Evolutionary conservation across 2,113 vertebrate genomes (phyloP), one percentile per base, ranked within the genome.

Genomic region (Gobiocypris rarus): DNA sequence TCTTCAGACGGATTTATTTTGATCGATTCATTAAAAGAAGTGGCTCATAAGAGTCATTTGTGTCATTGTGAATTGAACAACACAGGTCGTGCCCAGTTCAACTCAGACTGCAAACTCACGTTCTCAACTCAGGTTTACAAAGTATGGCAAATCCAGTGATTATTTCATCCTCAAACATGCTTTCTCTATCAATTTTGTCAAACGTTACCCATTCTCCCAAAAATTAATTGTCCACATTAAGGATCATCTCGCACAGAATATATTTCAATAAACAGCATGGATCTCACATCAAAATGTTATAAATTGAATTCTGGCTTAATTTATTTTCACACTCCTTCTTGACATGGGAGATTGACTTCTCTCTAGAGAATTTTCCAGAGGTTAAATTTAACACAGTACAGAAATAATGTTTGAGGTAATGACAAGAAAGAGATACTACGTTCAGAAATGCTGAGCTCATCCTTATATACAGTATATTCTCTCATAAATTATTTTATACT

Each of bases 281-380:
- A 50, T 14, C 48, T 15, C 13, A 15, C 48, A 14, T 54, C 1
- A 19, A 54, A 54, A 43, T 45, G 41, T 75, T 54, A 85, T 75
- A 61, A 38, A 31, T 22, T 75, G 38, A 61, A 24, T 50, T 74
- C 71, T 52, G 45, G 15, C 26, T 83, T 75, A 9, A 83, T 63
- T 61, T 50, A 63, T 80, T 80, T 5, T n/a, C n/a, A 77, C 45
- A 41, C 22, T 38, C 54, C 13, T n/a, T 74, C 24, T 31, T 58
- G 34, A 31, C 59, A 69, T 22, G 15, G 43, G 52, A 85, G 58
- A 58, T 26, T 67, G 17, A 58, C 77, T 85, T 81, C 81, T 52
- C 8, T 81, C 13, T 4, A 52, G 61, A 45, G 22, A 7, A 73
- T 89, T 91, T 15, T 90, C 89, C 77, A 89, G 91, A 86, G 81